Evolutionary conservation across 2,113 vertebrate species (phyloP).

Genomic region (Heterotilapia buettikoferi): DNA sequence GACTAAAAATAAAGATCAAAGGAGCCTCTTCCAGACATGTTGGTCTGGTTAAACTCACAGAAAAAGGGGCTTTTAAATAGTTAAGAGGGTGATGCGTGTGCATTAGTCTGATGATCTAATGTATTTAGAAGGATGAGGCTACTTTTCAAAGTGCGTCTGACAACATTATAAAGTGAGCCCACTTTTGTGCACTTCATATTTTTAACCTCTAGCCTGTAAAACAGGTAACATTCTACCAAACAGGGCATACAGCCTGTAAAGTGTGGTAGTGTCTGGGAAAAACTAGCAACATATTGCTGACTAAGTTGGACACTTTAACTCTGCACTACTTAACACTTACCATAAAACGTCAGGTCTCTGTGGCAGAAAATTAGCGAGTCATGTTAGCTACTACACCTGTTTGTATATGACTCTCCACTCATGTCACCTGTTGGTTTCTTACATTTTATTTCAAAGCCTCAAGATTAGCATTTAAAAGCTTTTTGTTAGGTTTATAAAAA

Average conservation of each 20-base stretch:
- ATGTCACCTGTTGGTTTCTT: neutral
- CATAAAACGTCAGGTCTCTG: neutral
- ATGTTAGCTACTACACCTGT: neutral
- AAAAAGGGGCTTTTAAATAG: neutral
- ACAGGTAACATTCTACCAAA: neutral
- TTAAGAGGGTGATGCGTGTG: neutral
- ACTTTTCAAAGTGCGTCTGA: neutral
- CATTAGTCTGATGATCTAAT: neutral
- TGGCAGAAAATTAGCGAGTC: neutral
- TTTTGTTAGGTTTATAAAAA: neutral
- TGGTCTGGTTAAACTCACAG: conserved; percentile 35
- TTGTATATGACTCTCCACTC: neutral
- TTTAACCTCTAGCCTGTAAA: neutral
- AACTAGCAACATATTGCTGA: neutral
- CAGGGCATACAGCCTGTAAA: neutral
- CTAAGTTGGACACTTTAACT: neutral
- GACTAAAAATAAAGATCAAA: conserved; percentile 61
- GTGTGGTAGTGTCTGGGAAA: neutral
- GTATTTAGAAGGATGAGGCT: neutral
- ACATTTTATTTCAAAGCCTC: neutral
- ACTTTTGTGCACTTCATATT: neutral
- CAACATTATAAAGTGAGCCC: neutral
- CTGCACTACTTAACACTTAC: neutral
- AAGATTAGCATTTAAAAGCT: neutral
- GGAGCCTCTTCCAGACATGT: conserved; percentile 12